Evolutionary conservation across 2,797 vertebrate genomes (phyloP), one percentile per base, ranked within the genome.

Genomic region (Tauraco hartlaubi): DNA sequence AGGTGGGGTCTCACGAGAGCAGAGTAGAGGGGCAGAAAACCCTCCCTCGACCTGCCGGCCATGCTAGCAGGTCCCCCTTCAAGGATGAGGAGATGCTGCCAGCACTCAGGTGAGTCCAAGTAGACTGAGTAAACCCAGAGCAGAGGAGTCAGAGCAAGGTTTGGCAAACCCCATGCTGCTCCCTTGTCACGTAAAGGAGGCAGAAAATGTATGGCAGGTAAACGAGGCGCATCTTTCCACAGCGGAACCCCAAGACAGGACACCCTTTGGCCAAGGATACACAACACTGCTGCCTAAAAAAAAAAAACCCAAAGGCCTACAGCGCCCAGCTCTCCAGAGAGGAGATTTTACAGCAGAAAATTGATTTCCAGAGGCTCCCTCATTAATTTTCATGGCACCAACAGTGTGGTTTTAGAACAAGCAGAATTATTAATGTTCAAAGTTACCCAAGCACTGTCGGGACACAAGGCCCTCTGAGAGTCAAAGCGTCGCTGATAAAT

Each of bases 301-400:
- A 35, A 35, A 35, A 9, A 35, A 35, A 35, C 10, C 48, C 52
- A 29, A 80, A 83, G 76, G 37, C 46, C 91, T 61, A n/a, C 39
- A 55, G 82, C 33, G 85, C 64, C 68, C 31, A 11, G 29, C 12
- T 73, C 85, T 92, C 52, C 75, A 66, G 43, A 94, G 68, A 95
- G 82, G 88, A 95, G 35, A 71, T 94, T 92, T 91, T 92, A 43
- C 37, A 92, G 78, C 63, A 92, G 71, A 44, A 94, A 97, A 97
- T 96, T 96, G 94, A 97, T 98, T 98, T 96, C 61, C 37, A 96
- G 44, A 52, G 88, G 29, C 25, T 72, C 21, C 29, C 13, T 96
- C 95, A 97, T 98, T 97, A 97, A 97, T 97, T 98, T 98, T 96
- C 90, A 96, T 84, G 93, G 96, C 86, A 88, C 49, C 68, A 25